phyloP scores from a whole-genome alignment of 2,113 vertebrate species.

The Tympanuchus pallidicinctus region DNA sequence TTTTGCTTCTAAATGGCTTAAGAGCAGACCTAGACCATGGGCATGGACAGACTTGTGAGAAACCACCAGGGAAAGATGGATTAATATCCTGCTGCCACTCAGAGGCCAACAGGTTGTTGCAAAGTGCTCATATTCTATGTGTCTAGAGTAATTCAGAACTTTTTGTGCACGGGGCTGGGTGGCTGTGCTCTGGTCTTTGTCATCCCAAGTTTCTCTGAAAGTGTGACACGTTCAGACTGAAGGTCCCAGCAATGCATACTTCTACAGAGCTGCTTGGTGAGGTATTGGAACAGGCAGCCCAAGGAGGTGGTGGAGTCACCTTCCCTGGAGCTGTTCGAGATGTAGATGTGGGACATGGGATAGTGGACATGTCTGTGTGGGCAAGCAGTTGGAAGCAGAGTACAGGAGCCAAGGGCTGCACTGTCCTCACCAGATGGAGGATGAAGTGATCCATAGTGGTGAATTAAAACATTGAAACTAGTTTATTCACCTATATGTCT shows the following conservation, averaged over 20 bases:
- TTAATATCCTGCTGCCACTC: not conserved
- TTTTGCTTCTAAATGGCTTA: not conserved
- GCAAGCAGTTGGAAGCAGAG: not conserved
- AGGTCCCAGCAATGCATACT: not conserved
- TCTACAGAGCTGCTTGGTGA: not conserved
- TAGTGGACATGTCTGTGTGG: no score
- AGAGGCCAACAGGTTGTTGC: not conserved
- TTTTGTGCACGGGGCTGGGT: not conserved
- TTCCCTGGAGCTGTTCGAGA: no score
- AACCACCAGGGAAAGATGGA: not conserved
- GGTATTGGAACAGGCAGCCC: no score
- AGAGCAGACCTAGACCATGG: not conserved
- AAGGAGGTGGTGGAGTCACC: no score
- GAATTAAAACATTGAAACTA: not conserved
- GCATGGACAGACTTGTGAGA: not conserved
- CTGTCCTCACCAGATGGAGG: rapidly evolving
- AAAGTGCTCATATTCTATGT: not conserved
- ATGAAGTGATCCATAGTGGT: not conserved
- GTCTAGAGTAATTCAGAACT: not conserved
- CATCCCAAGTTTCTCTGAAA: not conserved
- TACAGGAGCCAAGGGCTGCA: rapidly evolving
- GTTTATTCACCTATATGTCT: not conserved
- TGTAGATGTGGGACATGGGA: no score
- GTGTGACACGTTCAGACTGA: not conserved
- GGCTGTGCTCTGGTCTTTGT: not conserved